Base-by-base conservation (phyloP, 1,140 invertebrate species). In the Antheraea pernyi region DNA sequence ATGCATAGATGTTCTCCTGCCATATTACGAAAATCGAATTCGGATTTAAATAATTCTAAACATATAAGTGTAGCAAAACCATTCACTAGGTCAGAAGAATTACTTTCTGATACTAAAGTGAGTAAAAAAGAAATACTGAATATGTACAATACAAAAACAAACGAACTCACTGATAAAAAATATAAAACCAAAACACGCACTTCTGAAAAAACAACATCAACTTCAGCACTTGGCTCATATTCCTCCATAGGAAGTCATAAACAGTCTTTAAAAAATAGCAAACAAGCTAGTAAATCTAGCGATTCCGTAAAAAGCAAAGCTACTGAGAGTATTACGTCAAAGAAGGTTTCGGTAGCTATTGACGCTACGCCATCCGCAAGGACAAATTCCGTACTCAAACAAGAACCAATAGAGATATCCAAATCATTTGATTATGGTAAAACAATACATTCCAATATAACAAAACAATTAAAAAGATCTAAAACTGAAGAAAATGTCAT, bases 361-460 rank as follows among this genome's bases (percentile, higher is more conserved):
- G 96, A 97, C 86, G 96, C 96, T 0, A 97, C 96, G 8, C 95
- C 95, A 30, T 93, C 94, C 6, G 95, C 95, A 2, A 92, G 96
- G 72, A 95, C 95, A 5, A 93, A 94, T 69, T 96, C 96, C 60
- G 93, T 97, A 39, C 83, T 96, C 67, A 94, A 95, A 78, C 96
- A 96, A 89, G 93, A 96, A 79, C 96, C 96, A 8, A 96, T 96
- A 75, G 96, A 97, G 85, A 77, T 96, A 11, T 91, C 93, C 2
- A 96, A 95, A 84, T 95, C 94, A 42, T 84, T 94, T 53, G 93
- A 94, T 68, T 72, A 71, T 63, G 79, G 76, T 76, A 85, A 87
- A 59, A 62, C 59, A 71, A 84, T 74, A 84, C 79, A 85, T 85
- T 85, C 84, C 75, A 82, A 79, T 71, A 78, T 65, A 70, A 61